A percentile compares a stretch with the other conserved stretches of the same genome.
Evolutionary conservation across 1,140 invertebrate genomes (phyloP).

Genomic region (Anagrus nilaparvatae): DNA sequence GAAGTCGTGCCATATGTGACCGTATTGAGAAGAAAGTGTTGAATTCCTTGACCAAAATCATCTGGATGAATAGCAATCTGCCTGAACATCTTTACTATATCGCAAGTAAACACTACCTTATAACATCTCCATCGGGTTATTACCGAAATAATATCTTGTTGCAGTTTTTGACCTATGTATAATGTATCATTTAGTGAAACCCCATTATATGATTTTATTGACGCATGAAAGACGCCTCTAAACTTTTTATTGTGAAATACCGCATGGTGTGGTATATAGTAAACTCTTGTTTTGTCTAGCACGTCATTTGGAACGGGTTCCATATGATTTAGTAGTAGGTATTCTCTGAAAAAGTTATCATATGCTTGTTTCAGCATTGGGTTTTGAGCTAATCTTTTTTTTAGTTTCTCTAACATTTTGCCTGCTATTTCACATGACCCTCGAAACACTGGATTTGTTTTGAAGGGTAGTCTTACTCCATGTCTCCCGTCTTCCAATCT

Average conservation of each 20-base stretch:
- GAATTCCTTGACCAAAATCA: conserved; percentile 5
- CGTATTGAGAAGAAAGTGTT: conserved; percentile 11
- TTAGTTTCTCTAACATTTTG: not conserved
- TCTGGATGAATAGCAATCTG: conserved; percentile 21
- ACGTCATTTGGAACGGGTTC: conserved; percentile 10
- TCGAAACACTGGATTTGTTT: not conserved
- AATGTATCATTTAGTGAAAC: conserved; percentile 35
- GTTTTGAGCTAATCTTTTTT: not conserved
- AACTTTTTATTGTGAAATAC: conserved; percentile 29
- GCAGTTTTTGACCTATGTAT: conserved; percentile 34
- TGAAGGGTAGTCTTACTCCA: not conserved
- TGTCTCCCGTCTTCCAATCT: not conserved
- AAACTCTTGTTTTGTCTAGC: conserved; percentile 1
- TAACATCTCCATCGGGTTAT: not conserved
- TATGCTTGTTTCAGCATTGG: conserved; percentile 6
- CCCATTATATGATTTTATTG: conserved; percentile 23
- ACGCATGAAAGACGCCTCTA: conserved; percentile 34
- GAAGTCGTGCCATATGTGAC: conserved; percentile 30
- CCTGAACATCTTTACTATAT: conserved; percentile 25
- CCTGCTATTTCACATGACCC: conserved; percentile 1
- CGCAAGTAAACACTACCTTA: not conserved
- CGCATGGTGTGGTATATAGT: conserved; percentile 36
- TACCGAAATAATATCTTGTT: conserved; percentile 23
- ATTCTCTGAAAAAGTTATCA: conserved; percentile 25
- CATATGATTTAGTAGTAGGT: conserved; percentile 26